Conservation (phyloP, 2,888 invertebrate species). For the Limulus polyphemus region DNA sequence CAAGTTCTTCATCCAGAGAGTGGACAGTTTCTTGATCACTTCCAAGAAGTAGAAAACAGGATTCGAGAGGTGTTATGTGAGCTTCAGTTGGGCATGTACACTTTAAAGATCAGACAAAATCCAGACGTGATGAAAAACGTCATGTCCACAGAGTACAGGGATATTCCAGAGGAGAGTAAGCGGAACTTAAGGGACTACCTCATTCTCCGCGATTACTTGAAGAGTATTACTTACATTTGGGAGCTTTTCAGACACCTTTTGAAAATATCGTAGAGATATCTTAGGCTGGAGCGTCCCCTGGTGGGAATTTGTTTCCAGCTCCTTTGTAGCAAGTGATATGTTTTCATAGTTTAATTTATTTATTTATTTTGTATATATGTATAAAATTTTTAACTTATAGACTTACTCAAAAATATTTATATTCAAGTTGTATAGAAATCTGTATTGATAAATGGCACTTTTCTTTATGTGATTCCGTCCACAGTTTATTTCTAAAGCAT, state of each 20-base stretch:
- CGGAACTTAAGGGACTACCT: conserved; percentile 48
- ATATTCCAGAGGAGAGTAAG: conserved; percentile 35
- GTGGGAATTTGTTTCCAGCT: too few relatives aligned
- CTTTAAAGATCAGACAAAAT: conserved; percentile 42
- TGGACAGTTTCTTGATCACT: conserved; percentile 41
- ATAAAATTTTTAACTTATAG: too few relatives aligned
- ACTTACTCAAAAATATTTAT: too few relatives aligned
- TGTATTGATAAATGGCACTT: too few relatives aligned
- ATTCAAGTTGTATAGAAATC: too few relatives aligned
- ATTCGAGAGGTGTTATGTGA: conserved; percentile 53
- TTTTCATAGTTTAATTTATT: too few relatives aligned
- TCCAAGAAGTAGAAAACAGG: conserved; percentile 48
- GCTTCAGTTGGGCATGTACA: conserved; percentile 48
- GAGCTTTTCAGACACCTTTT: conserved; percentile 35
- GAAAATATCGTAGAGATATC: too few relatives aligned
- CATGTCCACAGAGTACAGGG: conserved; percentile 34
- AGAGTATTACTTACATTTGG: conserved; percentile 46
- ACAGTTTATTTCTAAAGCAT: too few relatives aligned
- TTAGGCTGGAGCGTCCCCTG: too few relatives aligned
- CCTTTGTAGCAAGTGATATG: too few relatives aligned
- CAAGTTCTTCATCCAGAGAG: conserved; percentile 41
- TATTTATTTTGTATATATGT: too few relatives aligned
- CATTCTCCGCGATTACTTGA: conserved; percentile 51
- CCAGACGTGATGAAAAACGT: conserved; percentile 34
- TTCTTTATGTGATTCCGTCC: too few relatives aligned